phyloP scores from a whole-genome alignment of 2,888 invertebrate species.

The Leucozona laternaria region DNA sequence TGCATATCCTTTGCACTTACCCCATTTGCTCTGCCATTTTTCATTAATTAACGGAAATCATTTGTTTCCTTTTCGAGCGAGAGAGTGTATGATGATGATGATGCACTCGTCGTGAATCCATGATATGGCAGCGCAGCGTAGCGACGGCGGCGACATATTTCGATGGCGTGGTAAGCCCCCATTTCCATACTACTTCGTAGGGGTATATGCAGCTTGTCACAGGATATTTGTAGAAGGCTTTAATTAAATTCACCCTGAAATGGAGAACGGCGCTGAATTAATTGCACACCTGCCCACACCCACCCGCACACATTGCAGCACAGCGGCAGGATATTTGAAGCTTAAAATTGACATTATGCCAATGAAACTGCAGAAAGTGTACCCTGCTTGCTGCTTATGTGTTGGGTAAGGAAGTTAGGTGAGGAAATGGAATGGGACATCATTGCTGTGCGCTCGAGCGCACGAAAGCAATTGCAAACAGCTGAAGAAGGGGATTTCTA shows the following conservation, averaged over 20 bases:
- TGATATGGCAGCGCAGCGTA: neutral
- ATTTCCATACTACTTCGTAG: neutral
- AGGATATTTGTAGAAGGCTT: slow-evolving; percentile 53
- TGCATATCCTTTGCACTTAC: slow-evolving; percentile 41
- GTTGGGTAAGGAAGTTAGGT: neutral
- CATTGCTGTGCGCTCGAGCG: slow-evolving; percentile 33
- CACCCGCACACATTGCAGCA: neutral
- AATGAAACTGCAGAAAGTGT: slow-evolving; percentile 48
- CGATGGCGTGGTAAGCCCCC: neutral
- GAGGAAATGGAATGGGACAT: neutral
- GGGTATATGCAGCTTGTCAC: slow-evolving; percentile 37
- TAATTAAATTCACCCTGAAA: slow-evolving; percentile 61
- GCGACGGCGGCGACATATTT: too few relatives aligned
- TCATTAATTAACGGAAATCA: slow-evolving; percentile 55
- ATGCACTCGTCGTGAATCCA: slow-evolving; percentile 36
- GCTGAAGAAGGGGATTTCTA: slow-evolving; percentile 17
- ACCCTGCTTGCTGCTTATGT: neutral
- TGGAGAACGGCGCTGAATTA: slow-evolving; percentile 48
- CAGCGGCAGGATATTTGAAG: slow-evolving; percentile 36
- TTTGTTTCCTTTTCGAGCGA: slow-evolving; percentile 38
- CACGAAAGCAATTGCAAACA: slow-evolving; percentile 9
- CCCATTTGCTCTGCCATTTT: slow-evolving; percentile 33
- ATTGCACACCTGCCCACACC: slow-evolving; percentile 42
- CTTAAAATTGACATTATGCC: slow-evolving; percentile 66
- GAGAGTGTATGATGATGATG: slow-evolving; percentile 21